Conservation (phyloP, 1,140 invertebrate genomes). For the Neoseiulus cucumeris region DNA sequence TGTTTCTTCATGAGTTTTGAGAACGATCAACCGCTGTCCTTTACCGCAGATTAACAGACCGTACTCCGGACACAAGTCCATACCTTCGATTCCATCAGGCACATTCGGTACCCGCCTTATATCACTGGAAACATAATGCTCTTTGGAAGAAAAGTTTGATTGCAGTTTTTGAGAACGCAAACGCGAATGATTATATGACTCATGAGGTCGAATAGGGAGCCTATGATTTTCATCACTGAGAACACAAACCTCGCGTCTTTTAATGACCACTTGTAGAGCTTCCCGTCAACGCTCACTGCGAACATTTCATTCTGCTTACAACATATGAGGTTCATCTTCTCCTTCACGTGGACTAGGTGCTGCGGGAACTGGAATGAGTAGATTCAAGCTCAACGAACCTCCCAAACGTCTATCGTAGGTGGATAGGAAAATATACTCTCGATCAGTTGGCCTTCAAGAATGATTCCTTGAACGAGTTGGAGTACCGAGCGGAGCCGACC, state of each 20-base stretch:
- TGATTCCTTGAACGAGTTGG: not conserved
- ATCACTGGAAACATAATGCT: not conserved
- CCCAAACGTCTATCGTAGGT: no score
- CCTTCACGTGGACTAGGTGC: not conserved
- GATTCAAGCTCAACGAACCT: no score
- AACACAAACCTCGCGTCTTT: not conserved
- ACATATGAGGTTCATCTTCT: not conserved
- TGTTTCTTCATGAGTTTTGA: not conserved
- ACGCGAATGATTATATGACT: no score
- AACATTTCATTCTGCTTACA: not conserved
- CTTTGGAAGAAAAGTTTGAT: no score
- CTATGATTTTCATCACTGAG: no score
- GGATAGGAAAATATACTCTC: not conserved
- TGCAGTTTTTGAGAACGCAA: no score
- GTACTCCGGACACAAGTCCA: not conserved
- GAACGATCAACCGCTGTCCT: not conserved
- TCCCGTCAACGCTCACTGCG: not conserved
- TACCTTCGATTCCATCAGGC: not conserved
- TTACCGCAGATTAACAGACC: not conserved
- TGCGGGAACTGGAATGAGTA: not conserved
- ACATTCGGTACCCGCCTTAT: not conserved
- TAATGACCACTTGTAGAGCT: slow-evolving; percentile 1
- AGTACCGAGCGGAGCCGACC: not conserved
- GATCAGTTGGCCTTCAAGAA: not conserved
- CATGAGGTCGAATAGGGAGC: no score